phyloP scores from a whole-genome alignment of 2,797 vertebrate genomes.

The Margarornis squamiger region DNA sequence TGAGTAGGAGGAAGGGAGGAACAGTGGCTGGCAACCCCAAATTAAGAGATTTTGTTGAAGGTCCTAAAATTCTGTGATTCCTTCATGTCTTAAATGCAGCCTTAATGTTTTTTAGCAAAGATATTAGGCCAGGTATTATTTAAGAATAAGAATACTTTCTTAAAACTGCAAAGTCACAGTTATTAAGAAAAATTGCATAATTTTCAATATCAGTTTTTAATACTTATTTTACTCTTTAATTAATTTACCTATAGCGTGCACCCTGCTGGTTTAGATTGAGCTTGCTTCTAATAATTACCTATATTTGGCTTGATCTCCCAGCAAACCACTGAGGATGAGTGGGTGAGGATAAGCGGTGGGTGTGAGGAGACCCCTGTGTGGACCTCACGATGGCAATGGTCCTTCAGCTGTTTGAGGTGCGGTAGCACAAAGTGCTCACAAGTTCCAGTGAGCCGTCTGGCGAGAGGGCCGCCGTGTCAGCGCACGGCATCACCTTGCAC shows the following conservation, averaged over 20 bases:
- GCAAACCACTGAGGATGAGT: neutral
- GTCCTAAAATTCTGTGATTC: neutral
- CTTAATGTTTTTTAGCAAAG: neutral
- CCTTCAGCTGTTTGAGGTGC: rapidly evolving
- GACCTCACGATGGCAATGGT: neutral
- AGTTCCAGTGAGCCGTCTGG: neutral
- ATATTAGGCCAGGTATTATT: neutral
- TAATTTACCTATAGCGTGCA: neutral
- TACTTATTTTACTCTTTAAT: neutral
- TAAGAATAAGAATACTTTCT: neutral
- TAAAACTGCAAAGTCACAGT: neutral
- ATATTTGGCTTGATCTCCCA: neutral
- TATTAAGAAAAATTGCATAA: neutral
- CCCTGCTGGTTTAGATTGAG: neutral
- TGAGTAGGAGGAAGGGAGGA: neutral
- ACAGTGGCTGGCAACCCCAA: neutral
- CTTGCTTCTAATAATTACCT: neutral
- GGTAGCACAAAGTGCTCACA: neutral
- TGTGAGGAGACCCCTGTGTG: neutral
- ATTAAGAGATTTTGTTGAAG: neutral
- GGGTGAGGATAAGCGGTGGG: neutral
- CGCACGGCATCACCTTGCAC: neutral
- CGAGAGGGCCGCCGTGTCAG: neutral
- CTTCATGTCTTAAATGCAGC: neutral
- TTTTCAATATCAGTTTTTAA: neutral